These are phyloP conservation scores for Calliphora vicina DNA, from an alignment of 1,140 invertebrate genomes.

Conservation along the genomic window DNA sequence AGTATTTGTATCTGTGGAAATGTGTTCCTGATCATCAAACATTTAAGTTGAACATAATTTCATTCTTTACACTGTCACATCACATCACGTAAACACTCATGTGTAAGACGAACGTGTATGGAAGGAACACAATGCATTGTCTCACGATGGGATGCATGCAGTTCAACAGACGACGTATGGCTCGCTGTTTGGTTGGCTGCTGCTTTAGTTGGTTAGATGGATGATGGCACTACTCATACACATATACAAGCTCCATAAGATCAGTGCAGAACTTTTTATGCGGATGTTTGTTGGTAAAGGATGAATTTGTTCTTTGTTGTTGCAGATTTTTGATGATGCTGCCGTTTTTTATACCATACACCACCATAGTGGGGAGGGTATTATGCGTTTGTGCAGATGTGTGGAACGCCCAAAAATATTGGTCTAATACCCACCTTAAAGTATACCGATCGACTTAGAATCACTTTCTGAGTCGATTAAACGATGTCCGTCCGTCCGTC, in stretches of 20 bases:
- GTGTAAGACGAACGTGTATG: background rate
- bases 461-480: too few relatives aligned
- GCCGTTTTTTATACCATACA: too few relatives aligned
- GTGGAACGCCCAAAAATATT: too few relatives aligned
- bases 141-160: background rate
- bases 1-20: background rate
- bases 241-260: background rate
- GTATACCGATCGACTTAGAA: too few relatives aligned
- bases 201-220: background rate
- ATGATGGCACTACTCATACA: background rate
- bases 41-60: background rate
- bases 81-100: slow-evolving; percentile 15
- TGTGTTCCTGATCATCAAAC: background rate
- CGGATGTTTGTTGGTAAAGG: background rate
- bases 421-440: too few relatives aligned
- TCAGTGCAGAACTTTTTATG: background rate
- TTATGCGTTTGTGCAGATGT: too few relatives aligned
- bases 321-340: background rate
- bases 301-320: background rate
- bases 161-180: background rate
- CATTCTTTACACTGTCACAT: background rate
- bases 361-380: too few relatives aligned
- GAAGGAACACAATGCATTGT: background rate
- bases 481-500: too few relatives aligned
- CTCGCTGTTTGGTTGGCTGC: background rate